Evolutionary conservation across 2,797 vertebrate genomes (phyloP).

Genomic region (Coregonus suidteri): DNA sequence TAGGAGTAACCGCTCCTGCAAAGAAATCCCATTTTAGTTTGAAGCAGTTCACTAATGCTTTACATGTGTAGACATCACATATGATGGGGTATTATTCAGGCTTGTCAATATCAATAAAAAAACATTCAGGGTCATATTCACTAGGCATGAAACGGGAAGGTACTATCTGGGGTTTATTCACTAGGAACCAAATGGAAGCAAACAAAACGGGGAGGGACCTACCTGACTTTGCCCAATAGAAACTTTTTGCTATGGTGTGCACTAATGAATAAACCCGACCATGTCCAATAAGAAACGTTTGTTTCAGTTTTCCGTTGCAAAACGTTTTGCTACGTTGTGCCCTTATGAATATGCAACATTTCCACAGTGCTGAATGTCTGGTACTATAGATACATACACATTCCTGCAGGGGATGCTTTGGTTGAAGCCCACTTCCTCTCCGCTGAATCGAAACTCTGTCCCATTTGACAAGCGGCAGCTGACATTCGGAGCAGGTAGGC

Average conservation of each 20-base stretch:
- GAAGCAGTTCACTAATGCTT: neutral
- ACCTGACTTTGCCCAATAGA: too few species aligned
- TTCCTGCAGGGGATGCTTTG: slow-evolving; percentile 88
- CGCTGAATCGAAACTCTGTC: slow-evolving; percentile 85
- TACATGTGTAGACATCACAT: neutral
- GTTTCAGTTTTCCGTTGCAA: too few species aligned
- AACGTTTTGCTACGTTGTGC: neutral
- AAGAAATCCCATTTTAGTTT: neutral
- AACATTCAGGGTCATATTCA: too few species aligned
- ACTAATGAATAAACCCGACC: too few species aligned
- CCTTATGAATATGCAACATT: neutral
- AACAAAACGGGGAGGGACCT: too few species aligned
- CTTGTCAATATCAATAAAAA: too few species aligned
- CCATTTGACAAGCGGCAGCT: slow-evolving; percentile 86
- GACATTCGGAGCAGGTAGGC: slow-evolving; percentile 91
- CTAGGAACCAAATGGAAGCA: too few species aligned
- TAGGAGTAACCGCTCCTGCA: slow-evolving; percentile 93
- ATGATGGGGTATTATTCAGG: too few species aligned
- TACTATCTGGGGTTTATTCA: too few species aligned
- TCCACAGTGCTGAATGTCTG: neutral
- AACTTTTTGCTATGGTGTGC: too few species aligned
- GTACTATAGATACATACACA: slow-evolving; percentile 81
- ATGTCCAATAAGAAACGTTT: too few species aligned
- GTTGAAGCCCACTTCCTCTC: slow-evolving; percentile 88
- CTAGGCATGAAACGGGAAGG: too few species aligned